Evolutionary conservation across 2,888 invertebrate genomes (phyloP), one percentile per base, ranked within the genome.

Genomic region (Drosophila paracracens): DNA sequence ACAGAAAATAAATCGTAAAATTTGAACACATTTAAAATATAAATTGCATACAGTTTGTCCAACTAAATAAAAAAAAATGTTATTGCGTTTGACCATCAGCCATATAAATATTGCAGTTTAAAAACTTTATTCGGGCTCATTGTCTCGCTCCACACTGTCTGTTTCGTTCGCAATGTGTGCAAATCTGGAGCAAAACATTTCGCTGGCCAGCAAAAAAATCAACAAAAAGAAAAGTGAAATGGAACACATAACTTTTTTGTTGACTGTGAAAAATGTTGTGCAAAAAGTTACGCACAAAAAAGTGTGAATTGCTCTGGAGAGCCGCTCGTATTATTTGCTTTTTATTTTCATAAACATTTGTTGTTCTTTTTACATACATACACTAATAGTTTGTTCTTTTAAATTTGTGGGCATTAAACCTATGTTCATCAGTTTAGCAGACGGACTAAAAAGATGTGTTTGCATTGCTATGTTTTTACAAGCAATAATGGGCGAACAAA

Each of bases 21-120:
- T 63, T 62, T 48, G 29, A 68, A 48, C 62, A 54, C 59, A 69
- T 63, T 79, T 78, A 63, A 63, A 66, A 72, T 63, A 78, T 75
- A 79, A 78, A 75, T 75, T 70, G 56, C 65, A 68, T 66, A 18
- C 43, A 60, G 35, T 29, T 60, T n/a, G 8, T 18, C 13, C 43
- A 73, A 59, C 57, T 43, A 64, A 54, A 59, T 7, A 6, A 4
- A 18, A 54, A 50, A 51, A 51, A 75, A 72, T 59, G 25, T 66
- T 72, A 60, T 65, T 38, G 56, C 56, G 29, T 65, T 63, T 79
- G 78, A 78, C 78, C 78, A 78, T 79, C 76, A 79, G 76, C 78
- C 78, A 78, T 78, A 76, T 79, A 79, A 79, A 78, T 79, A 78
- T 78, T 63, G 66, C 66, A 79, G 75, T 79, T 79, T 79, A 78